phyloP scores from a whole-genome alignment of 2,888 invertebrate species.

The Andrena bucephala region DNA sequence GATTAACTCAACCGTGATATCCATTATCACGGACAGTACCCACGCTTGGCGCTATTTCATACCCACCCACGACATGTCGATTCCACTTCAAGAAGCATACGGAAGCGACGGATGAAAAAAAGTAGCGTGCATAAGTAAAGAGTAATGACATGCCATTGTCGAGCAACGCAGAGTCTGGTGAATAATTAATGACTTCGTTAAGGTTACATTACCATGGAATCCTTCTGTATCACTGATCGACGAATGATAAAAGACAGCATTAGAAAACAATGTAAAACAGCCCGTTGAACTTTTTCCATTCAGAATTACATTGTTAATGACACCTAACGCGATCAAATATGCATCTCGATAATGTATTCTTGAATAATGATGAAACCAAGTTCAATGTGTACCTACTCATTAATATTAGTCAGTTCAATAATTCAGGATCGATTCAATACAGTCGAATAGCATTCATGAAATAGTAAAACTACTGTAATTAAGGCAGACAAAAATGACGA shows the following conservation, averaged over 20 bases:
- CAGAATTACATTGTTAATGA: slow-evolving; percentile 9
- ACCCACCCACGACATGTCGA: slow-evolving; percentile 42
- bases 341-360: background rate
- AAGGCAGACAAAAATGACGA: background rate
- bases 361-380: background rate
- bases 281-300: background rate
- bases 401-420: background rate
- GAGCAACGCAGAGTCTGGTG: slow-evolving; percentile 60
- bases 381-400: background rate
- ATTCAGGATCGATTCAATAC: background rate
- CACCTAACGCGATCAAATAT: background rate
- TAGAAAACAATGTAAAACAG: slow-evolving; percentile 17
- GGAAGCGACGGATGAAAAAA: slow-evolving; percentile 31
- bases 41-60: slow-evolving; percentile 35
- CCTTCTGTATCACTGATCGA: slow-evolving; percentile 47
- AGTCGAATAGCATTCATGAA: slow-evolving; percentile 1
- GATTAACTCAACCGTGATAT: slow-evolving; percentile 27
- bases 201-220: slow-evolving; percentile 22
- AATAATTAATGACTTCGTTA: slow-evolving; percentile 66
- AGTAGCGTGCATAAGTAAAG: slow-evolving; percentile 2
- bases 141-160: slow-evolving; percentile 34
- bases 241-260: background rate
- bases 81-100: slow-evolving; percentile 37
- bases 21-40: slow-evolving; percentile 42
- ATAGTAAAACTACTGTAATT: slow-evolving; percentile 9